Percentiles rank a stretch among this genome's conserved stretches.
Conservation (phyloP, 2,113 vertebrate species). For the Salvelinus namaycush region DNA sequence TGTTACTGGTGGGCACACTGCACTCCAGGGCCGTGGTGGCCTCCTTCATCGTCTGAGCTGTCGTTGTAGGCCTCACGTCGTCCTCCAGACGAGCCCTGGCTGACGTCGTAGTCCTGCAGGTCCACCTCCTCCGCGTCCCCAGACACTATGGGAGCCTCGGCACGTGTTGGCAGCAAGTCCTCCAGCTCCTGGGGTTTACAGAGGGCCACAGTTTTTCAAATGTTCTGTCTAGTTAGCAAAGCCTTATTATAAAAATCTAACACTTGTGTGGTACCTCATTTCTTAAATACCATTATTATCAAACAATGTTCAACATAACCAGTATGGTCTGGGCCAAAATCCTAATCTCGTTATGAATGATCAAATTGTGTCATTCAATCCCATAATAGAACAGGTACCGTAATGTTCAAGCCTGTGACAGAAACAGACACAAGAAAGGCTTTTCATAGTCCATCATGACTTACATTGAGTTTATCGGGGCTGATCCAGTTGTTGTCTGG, state of each 20-base stretch:
- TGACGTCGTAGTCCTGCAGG: conserved; percentile 91
- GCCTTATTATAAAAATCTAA: too few species aligned
- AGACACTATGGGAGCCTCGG: conserved; percentile 84
- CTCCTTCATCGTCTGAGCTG: conserved; percentile 95
- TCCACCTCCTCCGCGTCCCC: conserved; percentile 95
- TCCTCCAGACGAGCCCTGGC: conserved; percentile 86
- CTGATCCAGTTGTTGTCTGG: conserved; percentile 98
- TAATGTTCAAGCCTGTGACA: neutral
- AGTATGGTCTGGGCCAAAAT: neutral
- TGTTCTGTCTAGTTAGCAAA: neutral
- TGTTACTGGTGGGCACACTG: conserved; percentile 96
- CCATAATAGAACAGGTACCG: neutral
- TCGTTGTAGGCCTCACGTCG: conserved; percentile 97
- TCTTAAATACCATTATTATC: neutral
- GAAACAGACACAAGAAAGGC: neutral
- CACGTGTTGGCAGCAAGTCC: conserved; percentile 92
- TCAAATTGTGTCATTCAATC: neutral
- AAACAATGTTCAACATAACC: neutral
- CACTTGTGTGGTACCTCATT: too few species aligned
- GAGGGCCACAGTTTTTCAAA: neutral
- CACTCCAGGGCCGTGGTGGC: conserved; percentile 94
- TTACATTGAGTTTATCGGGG: conserved; percentile 94
- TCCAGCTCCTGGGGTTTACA: conserved; percentile 85
- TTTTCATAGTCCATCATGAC: conserved; percentile 31
- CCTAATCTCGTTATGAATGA: neutral